Evolutionary conservation across 2,797 vertebrate species (phyloP).

Genomic region (Anolis apletophallus): DNA sequence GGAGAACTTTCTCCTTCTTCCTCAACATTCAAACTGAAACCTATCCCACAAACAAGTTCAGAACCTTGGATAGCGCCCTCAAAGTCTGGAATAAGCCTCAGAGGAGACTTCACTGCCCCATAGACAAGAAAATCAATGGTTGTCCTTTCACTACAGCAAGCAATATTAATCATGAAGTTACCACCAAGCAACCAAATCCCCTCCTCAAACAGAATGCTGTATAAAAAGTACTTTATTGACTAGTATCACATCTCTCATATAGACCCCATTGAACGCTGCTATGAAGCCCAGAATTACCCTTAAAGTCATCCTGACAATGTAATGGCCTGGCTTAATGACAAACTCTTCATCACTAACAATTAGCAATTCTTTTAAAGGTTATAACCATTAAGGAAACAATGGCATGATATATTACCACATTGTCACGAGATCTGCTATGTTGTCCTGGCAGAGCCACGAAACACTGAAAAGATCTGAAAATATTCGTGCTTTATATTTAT

Average conservation of each 20-base stretch:
- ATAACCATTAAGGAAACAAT: not conserved
- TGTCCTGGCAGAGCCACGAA: accelerated
- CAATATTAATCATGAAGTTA: not conserved
- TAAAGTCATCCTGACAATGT: not conserved
- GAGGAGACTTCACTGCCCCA: too few relatives aligned
- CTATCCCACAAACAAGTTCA: too few relatives aligned
- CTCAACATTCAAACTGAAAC: too few relatives aligned
- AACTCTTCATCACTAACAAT: not conserved
- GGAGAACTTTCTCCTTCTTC: too few relatives aligned
- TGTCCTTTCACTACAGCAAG: too few relatives aligned
- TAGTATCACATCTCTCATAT: not conserved
- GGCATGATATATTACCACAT: not conserved
- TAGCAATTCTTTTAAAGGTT: not conserved
- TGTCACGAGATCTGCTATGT: not conserved
- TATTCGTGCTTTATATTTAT: not conserved
- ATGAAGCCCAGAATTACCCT: not conserved
- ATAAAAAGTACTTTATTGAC: not conserved
- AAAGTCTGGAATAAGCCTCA: too few relatives aligned
- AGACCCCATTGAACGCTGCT: not conserved
- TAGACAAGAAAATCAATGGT: too few relatives aligned
- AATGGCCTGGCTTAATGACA: not conserved
- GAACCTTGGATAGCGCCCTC: too few relatives aligned
- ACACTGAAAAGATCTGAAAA: not conserved
- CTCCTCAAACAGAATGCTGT: not conserved
- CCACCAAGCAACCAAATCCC: not conserved